phyloP scores from a whole-genome alignment of 2,888 invertebrate genomes.

The Branchipolynoe longqiensis region DNA sequence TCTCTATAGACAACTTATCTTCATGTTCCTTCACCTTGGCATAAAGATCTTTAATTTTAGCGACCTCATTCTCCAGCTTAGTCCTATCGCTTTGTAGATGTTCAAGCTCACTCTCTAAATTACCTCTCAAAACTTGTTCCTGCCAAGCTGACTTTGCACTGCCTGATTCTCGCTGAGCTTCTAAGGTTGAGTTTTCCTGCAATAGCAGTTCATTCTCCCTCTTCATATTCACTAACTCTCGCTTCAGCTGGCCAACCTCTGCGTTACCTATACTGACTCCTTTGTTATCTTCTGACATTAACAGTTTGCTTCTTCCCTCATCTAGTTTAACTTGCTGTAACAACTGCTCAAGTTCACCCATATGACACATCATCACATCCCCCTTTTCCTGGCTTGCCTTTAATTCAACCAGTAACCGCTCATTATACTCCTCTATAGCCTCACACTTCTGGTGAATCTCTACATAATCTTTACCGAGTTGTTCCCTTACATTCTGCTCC shows the following conservation, averaged over 20 bases:
- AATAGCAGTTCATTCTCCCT: constrained; percentile 19
- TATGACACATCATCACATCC: background rate
- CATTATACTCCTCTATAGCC: constrained; percentile 18
- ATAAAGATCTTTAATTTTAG: constrained; percentile 21
- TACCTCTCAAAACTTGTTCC: background rate
- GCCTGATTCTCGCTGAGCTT: constrained; percentile 21
- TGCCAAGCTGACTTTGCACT: constrained; percentile 35
- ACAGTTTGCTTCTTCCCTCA: background rate
- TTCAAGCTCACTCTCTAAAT: constrained; percentile 24
- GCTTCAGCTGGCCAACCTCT: background rate
- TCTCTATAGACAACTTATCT: constrained; percentile 42
- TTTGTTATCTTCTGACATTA: background rate
- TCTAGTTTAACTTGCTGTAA: background rate
- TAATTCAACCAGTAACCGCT: background rate
- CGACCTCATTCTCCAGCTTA: constrained; percentile 31
- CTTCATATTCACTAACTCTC: background rate
- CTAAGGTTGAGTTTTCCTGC: constrained; percentile 9
- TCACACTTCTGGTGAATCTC: constrained; percentile 50
- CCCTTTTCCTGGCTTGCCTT: background rate
- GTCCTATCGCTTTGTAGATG: constrained; percentile 33
- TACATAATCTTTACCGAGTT: constrained; percentile 38
- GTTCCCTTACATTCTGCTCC: constrained; percentile 42
- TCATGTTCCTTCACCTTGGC: constrained; percentile 26
- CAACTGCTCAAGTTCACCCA: background rate
- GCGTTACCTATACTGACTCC: background rate